Conservation (phyloP, 2,888 invertebrate species). For the Pristionchus entomophagus region DNA sequence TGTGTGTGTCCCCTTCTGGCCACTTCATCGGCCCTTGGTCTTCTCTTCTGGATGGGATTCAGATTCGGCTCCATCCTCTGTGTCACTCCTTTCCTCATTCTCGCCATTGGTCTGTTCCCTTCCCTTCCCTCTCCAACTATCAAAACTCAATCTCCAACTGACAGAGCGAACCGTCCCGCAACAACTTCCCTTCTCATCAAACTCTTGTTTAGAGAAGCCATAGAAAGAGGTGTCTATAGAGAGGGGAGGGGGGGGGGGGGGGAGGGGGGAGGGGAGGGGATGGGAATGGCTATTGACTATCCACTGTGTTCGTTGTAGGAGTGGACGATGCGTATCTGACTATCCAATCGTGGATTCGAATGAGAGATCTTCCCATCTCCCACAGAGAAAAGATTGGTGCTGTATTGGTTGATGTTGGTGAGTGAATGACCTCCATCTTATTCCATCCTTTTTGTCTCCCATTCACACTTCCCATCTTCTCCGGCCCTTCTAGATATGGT, state of each 20-base stretch:
- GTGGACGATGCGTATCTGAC: conserved; percentile 73
- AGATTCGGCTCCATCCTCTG: conserved; percentile 73
- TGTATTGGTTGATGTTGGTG: conserved; percentile 39
- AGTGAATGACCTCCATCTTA: neutral
- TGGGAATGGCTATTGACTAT: too few species aligned
- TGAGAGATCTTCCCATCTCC: conserved; percentile 48
- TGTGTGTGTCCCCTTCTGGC: conserved; percentile 71
- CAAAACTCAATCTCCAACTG: neutral
- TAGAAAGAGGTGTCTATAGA: neutral
- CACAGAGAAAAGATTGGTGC: conserved; percentile 43
- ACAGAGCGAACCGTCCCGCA: neutral
- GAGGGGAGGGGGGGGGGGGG: neutral
- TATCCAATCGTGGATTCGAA: conserved; percentile 69
- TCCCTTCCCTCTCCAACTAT: neutral
- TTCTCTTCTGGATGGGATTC: conserved; percentile 70
- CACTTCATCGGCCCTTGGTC: conserved; percentile 69
- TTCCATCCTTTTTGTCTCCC: too few species aligned
- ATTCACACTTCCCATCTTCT: neutral
- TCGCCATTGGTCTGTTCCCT: conserved; percentile 65
- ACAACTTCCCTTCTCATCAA: conserved; percentile 9
- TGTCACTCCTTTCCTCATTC: conserved; percentile 72
- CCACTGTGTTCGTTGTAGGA: conserved; percentile 54
- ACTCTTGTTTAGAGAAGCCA: neutral
- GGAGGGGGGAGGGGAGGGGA: neutral
- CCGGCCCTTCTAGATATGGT: neutral